Conservation (phyloP, 2,113 vertebrate species). For the Callorhinus ursinus region DNA sequence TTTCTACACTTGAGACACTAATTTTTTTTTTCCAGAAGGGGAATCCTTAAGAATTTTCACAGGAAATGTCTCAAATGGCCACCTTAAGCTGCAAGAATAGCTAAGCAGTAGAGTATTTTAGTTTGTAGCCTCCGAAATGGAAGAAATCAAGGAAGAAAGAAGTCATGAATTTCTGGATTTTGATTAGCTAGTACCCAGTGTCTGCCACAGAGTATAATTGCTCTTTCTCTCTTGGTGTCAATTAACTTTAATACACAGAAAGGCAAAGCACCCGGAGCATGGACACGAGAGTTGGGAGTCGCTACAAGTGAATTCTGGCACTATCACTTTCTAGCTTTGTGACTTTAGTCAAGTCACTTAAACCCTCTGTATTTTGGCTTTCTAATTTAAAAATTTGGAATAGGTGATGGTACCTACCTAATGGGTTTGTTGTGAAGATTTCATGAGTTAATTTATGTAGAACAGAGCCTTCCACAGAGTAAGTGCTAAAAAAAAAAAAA, state of each 20-base stretch:
- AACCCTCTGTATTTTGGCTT: not conserved
- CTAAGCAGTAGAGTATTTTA: not conserved
- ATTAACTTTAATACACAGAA: not conserved
- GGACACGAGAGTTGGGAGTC: not conserved
- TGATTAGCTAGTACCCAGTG: not conserved
- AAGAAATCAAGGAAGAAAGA: not conserved
- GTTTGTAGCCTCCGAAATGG: not conserved
- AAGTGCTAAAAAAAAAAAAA: not conserved
- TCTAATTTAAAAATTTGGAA: not conserved
- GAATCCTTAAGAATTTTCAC: not conserved
- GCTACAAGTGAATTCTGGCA: not conserved
- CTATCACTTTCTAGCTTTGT: not conserved
- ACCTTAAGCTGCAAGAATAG: not conserved
- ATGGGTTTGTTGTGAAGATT: not conserved
- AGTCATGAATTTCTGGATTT: not conserved
- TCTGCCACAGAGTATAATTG: not conserved
- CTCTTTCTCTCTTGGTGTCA: not conserved
- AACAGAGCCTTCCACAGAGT: not conserved
- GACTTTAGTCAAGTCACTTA: not conserved
- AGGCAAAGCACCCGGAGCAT: not conserved
- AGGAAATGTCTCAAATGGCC: not conserved
- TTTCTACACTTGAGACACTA: not conserved
- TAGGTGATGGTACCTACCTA: not conserved
- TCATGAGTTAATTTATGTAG: not conserved
- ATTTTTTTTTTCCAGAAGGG: not conserved